Evolutionary conservation across 37 sponge, comb jelly and placozoan genomes (phyloP).

Genomic region (Cliona cf. orientalis): DNA sequence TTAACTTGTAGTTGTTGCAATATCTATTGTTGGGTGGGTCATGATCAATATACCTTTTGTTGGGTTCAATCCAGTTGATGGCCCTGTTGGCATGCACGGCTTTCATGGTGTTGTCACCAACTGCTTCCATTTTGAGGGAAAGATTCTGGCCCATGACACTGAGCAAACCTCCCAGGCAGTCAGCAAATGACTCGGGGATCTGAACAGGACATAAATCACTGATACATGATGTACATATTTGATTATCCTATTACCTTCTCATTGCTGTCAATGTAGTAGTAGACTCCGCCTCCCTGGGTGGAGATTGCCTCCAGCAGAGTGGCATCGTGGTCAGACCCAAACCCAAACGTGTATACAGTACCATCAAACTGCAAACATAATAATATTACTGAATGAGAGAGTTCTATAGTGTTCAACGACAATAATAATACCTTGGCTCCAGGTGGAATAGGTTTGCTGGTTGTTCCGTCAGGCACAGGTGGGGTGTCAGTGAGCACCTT

Average conservation of each 20-base stretch:
- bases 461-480: background rate
- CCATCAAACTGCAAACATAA: constrained; percentile 67
- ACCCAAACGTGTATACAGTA: constrained; percentile 93
- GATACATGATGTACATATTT: background rate
- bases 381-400: background rate
- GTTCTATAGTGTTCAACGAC: background rate
- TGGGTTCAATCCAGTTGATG: constrained; percentile 54
- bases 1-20: too few relatives aligned
- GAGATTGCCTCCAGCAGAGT: constrained; percentile 81
- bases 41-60: constrained; percentile 46
- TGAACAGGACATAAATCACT: background rate
- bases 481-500: background rate
- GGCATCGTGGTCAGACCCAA: constrained; percentile 87
- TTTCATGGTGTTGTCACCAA: constrained; percentile 51
- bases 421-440: background rate
- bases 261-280: constrained; percentile 87
- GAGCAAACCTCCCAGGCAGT: constrained; percentile 93
- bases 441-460: background rate
- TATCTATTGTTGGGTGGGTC: too few relatives aligned
- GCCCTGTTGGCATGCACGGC: constrained; percentile 68
- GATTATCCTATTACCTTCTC: constrained; percentile 74
- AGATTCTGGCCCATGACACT: constrained; percentile 94
- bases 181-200: constrained; percentile 96
- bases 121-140: constrained; percentile 59
- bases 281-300: constrained; percentile 81